Evolutionary conservation across 2,797 vertebrate species (phyloP).

Genomic region (Vespertilio murinus): DNA sequence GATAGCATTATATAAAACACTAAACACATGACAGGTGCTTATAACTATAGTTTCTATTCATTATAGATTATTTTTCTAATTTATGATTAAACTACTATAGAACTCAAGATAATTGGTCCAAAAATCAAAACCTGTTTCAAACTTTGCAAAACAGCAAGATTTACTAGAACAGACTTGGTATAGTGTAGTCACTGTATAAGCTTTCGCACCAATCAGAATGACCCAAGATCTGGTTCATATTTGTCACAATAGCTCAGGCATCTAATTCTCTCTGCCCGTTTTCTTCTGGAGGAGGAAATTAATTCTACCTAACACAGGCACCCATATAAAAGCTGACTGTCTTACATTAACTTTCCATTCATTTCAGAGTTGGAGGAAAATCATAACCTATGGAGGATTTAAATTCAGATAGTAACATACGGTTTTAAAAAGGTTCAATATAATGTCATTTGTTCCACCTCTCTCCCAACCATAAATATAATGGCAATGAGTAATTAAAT

Average conservation of each 20-base stretch:
- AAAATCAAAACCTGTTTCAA: conserved; percentile 37
- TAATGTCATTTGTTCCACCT: not conserved
- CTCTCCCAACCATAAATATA: not conserved
- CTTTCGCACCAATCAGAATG: not conserved
- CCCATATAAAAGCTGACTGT: not conserved
- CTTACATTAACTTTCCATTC: not conserved
- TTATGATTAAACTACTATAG: not conserved
- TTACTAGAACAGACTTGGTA: not conserved
- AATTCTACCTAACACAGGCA: not conserved
- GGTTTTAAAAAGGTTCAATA: not conserved
- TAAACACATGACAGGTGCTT: not conserved
- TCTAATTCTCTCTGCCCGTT: not conserved
- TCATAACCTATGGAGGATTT: not conserved
- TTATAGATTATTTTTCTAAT: not conserved
- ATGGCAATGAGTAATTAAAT: conserved; percentile 1
- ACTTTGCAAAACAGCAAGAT: not conserved
- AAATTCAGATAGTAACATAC: conserved; percentile 12
- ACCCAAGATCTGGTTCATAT: not conserved
- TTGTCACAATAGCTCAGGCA: not conserved
- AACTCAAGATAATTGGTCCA: not conserved
- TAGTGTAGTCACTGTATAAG: not conserved
- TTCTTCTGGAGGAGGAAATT: not conserved
- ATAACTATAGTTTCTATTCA: not conserved
- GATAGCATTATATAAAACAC: not conserved
- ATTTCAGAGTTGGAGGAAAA: conserved; percentile 32